These are phyloP conservation scores for Plestiodon gilberti DNA, from an alignment of 2,113 vertebrate genomes.

Conservation along the genomic window DNA sequence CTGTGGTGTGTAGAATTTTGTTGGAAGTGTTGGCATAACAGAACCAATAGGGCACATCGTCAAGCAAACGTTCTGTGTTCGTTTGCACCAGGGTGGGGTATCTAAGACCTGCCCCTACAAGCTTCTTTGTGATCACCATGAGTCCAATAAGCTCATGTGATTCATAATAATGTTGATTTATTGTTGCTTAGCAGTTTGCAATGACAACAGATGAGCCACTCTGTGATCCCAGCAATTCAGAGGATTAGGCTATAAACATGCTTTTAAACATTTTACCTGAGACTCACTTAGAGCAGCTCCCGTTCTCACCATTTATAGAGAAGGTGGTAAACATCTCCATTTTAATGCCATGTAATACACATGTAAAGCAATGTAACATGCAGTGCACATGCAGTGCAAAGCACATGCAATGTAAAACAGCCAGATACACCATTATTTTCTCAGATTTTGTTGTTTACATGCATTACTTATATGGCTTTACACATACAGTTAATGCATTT, in stretches of 20 bases:
- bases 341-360: constrained; percentile 14
- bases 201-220: not conserved
- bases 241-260: not conserved
- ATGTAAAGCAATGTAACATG: no score
- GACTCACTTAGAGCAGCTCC: not conserved
- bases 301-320: not conserved
- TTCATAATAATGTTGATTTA: not conserved
- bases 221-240: not conserved
- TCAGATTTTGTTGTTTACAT: constrained; percentile 64
- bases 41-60: not conserved
- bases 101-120: not conserved
- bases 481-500: constrained; percentile 7
- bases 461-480: constrained; percentile 63
- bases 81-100: not conserved
- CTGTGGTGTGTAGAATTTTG: not conserved
- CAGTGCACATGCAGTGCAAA: no score
- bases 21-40: not conserved
- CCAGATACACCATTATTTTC: constrained; percentile 59
- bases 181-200: not conserved
- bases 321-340: constrained; percentile 27
- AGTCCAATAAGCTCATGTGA: not conserved
- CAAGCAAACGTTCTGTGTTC: not conserved
- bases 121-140: not conserved
- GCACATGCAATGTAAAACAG: constrained; percentile 52
- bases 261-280: not conserved